A percentile compares a stretch with the other conserved stretches of the same genome.
phyloP scores from a whole-genome alignment of 2,888 invertebrate species.

The Leptinotarsa tumamoca region DNA sequence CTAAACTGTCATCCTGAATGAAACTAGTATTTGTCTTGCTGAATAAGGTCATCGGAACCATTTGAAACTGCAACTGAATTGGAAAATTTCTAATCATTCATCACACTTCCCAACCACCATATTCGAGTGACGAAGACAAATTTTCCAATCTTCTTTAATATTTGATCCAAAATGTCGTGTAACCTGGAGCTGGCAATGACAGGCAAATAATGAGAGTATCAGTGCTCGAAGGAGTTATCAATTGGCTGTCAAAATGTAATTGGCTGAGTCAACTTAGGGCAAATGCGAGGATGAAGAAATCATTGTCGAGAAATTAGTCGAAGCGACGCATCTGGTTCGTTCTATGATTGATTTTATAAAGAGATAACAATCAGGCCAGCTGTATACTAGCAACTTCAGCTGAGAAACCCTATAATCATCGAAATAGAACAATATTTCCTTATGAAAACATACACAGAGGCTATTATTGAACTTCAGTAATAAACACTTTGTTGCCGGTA shows the following conservation, averaged over 20 bases:
- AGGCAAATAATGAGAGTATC: constrained; percentile 56
- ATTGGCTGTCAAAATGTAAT: constrained; percentile 62
- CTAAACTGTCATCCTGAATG: no score
- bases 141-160: constrained; percentile 35
- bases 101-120: background rate
- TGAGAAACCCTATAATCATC: no score
- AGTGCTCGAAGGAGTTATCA: constrained; percentile 61
- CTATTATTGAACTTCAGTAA: no score
- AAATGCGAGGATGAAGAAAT: constrained; percentile 29
- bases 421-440: no score
- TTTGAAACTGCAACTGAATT: background rate
- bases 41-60: background rate
- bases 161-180: constrained; percentile 37
- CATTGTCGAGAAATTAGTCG: constrained; percentile 6
- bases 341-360: background rate
- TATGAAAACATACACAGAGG: no score
- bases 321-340: background rate
- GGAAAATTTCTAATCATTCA: constrained; percentile 7
- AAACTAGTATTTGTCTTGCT: background rate
- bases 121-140: constrained; percentile 33
- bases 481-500: no score
- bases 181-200: constrained; percentile 51
- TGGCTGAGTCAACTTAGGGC: constrained; percentile 52
- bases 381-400: no score
- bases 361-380: no score